These are phyloP conservation scores for Apomyelois bistriatella DNA, from an alignment of 2,888 invertebrate species.

Conservation along the genomic window DNA sequence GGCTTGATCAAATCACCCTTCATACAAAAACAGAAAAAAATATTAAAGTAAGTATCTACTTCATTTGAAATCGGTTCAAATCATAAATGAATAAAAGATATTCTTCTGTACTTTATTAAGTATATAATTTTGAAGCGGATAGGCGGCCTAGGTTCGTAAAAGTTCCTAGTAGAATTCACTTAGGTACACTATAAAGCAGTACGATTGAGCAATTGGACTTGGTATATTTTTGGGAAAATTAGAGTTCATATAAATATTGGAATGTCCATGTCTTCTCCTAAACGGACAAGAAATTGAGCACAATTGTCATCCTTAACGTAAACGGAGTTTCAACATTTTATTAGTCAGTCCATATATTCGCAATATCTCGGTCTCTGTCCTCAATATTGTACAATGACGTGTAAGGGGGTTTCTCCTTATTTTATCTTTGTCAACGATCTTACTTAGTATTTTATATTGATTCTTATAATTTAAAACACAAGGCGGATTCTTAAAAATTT, in stretches of 20 bases:
- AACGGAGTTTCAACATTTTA: conserved; percentile 28
- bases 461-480: too few species aligned
- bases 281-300: conserved; percentile 32
- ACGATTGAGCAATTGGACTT: too few species aligned
- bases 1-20: too few species aligned
- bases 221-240: not conserved
- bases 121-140: conserved; percentile 20
- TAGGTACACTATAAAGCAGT: too few species aligned
- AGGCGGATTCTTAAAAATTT: too few species aligned
- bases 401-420: conserved; percentile 30
- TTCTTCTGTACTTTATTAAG: not conserved
- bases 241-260: not conserved
- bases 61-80: too few species aligned
- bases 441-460: too few species aligned
- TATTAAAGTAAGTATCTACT: too few species aligned
- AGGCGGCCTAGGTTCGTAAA: conserved; percentile 34
- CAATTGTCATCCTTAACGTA: conserved; percentile 33
- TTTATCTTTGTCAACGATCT: conserved; percentile 29
- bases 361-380: conserved; percentile 33
- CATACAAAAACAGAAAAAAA: too few species aligned
- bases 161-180: too few species aligned
- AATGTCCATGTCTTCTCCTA: not conserved
- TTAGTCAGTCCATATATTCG: conserved; percentile 25
- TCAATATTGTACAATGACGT: conserved; percentile 51
- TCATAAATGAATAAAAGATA: too few species aligned